Evolutionary conservation across 2,797 vertebrate species (phyloP), one percentile per base, ranked within the genome.

Genomic region (Heliangelus exortis): DNA sequence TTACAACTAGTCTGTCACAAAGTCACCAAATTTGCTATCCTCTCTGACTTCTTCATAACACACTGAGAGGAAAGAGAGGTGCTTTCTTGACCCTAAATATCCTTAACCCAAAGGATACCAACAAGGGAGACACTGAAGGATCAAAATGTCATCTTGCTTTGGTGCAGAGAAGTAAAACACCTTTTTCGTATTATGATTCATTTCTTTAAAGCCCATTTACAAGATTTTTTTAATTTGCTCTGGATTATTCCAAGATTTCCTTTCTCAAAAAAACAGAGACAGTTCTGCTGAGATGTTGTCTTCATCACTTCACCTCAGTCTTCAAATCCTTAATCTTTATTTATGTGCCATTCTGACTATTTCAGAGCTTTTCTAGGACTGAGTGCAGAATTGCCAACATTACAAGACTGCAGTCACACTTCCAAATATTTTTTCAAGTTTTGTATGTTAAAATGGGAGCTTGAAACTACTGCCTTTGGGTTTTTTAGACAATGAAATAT

Each of bases 151-250:
- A 13, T 3, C 41, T 81, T 86, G 8, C 21, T 66, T 48, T 33
- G 33, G 53, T n/a, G 22, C 29, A 36, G 36, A 62, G 34, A 75
- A 71, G 18, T 50, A 34, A 67, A 75, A 34, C 6, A 26, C 7
- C 2, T 87, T 65, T n/a, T 12, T 19, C 2, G 0, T 41, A 17
- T 12, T 36, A 28, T 0, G 0, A 39, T 33, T 51, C 17, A 7
- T 36, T 31, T 66, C 41, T 69, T 43, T 17, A 18, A 36, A 51
- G 9, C 6, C 18, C 2, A 1, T 58, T 54, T 33, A 21, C 20
- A 53, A 87, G 23, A 47, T 47, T 65, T 50, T 50, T 5, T 51
- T 47, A 19, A 12, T 39, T 19, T 53, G 7, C 20, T 57, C 78
- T 4, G 7, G 25, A 55, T 15, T 74, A 4, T 5, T 41, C 4